These are phyloP conservation scores for Saxidomus purpurata DNA, from an alignment of 1,140 invertebrate species.

Conservation along the genomic window DNA sequence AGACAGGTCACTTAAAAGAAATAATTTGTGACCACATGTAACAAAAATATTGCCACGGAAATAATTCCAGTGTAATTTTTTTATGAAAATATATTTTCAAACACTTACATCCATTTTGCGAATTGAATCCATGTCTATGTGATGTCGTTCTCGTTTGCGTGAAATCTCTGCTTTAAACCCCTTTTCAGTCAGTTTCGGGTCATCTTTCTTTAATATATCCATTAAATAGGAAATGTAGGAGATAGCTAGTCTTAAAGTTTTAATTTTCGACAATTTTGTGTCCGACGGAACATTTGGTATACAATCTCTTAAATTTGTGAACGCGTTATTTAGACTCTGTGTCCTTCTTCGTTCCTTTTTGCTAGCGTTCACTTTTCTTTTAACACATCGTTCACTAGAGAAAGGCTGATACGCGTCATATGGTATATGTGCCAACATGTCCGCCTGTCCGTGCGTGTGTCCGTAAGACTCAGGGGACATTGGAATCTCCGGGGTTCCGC, in stretches of 20 bases:
- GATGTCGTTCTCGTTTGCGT: constrained; percentile 71
- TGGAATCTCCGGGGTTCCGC: constrained; percentile 73
- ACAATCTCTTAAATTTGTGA: constrained; percentile 95
- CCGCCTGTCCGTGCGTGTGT: constrained; percentile 53
- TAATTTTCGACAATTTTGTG: constrained; percentile 93
- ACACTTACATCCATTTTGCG: constrained; percentile 61
- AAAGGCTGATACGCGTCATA: constrained; percentile 63
- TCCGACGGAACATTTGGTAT: constrained; percentile 98
- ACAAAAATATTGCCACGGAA: too few relatives aligned
- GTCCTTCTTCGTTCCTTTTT: constrained; percentile 96
- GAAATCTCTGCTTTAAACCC: constrained; percentile 88
- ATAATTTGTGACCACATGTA: too few relatives aligned
- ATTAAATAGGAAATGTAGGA: constrained; percentile 88
- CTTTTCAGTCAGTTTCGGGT: constrained; percentile 85
- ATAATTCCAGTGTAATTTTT: neutral
- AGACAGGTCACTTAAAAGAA: too few relatives aligned
- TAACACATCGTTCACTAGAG: constrained; percentile 74
- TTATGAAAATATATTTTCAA: neutral
- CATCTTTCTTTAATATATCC: constrained; percentile 87
- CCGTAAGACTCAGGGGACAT: constrained; percentile 79
- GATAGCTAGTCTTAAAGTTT: constrained; percentile 88
- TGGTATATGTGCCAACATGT: constrained; percentile 53
- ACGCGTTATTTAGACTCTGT: constrained; percentile 98
- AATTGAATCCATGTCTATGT: constrained; percentile 64
- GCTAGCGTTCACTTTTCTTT: constrained; percentile 89